Base-by-base conservation (phyloP, 1,140 invertebrate genomes). In the Sminthurides bifidus region DNA sequence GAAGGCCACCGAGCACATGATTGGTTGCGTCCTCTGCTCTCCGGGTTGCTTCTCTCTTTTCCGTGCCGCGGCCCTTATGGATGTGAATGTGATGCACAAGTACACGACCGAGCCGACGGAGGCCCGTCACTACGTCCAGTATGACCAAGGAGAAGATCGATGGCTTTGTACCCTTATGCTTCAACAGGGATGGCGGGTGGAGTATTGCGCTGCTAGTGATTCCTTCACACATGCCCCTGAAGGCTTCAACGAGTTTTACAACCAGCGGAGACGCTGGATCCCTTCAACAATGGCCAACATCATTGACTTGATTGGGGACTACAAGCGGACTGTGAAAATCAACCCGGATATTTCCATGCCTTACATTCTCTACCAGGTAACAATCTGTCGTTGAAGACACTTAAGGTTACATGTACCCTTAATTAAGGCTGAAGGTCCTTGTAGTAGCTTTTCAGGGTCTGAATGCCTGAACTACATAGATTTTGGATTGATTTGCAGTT, bases 251-350 rank as follows among this genome's bases (percentile, higher is more conserved):
- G 79, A 81, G 66, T 82, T 81, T 66, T 81, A 77, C 66, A 79
- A 79, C 53, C 79, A 81, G 66, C 65, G 79, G 6, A 67, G 80
- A 49, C 68, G 80, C 6, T 81, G 80, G 80, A 77, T 80, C 48
- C 79, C 80, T 1, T 80, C 78, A 5, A 81, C 80, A 5, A 72
- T 81, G 66, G 80, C 80, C 44, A 82, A 82, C 67, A 79, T 81
- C 57, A 71, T 81, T 65, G 80, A 82, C 65, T 66, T 81, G 10
- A 65, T 81, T 1, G 61, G 68, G 5, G 75, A 77, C 57, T 76
- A 73, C 56, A 70, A 71, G 57, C 68, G 68, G 52, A 77, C 76
- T 3, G 70, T 78, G 3, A 65, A 68, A 48, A 70, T 76, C 19
- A 81, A 81, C 63, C 72, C 76, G 40, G 76, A 77, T 60, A 79